These are phyloP conservation scores for Cinclus cinclus DNA, from an alignment of 2,113 vertebrate genomes.

Conservation along the genomic window DNA sequence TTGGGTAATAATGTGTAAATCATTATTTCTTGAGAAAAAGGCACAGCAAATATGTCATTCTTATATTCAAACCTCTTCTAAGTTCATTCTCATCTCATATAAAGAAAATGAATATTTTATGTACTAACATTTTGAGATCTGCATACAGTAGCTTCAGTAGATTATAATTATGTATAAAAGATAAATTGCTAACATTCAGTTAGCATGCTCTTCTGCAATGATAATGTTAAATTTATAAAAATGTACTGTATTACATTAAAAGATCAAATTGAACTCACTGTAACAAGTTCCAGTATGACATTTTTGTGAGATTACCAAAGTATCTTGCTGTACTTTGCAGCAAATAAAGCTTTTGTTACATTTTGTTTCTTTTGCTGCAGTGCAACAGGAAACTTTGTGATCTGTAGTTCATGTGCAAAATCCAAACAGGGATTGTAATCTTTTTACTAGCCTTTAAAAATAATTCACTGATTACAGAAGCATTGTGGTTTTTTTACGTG, in stretches of 20 bases:
- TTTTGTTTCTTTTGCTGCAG: conserved; percentile 62
- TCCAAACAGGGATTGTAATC: conserved; percentile 19
- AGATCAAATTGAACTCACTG: conserved; percentile 67
- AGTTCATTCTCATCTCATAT: conserved; percentile 62
- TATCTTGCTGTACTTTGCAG: conserved; percentile 62
- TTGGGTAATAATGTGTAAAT: conserved; percentile 66
- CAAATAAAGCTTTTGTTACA: not conserved
- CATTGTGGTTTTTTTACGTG: not conserved
- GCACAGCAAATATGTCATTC: conserved; percentile 67
- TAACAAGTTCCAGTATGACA: conserved; percentile 70
- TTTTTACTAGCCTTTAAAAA: conserved; percentile 21
- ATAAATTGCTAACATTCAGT: conserved; percentile 69
- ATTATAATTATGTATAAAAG: conserved; percentile 69
- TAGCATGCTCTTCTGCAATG: conserved; percentile 70
- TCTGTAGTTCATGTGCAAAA: conserved; percentile 61
- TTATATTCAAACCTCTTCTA: conserved; percentile 59
- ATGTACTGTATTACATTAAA: conserved; percentile 74
- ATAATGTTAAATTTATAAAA: conserved; percentile 71
- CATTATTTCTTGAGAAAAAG: conserved; percentile 73
- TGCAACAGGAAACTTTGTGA: conserved; percentile 63
- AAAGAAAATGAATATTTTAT: conserved; percentile 71
- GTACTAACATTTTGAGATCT: conserved; percentile 73
- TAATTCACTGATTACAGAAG: conserved; percentile 29
- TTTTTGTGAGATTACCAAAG: conserved; percentile 59
- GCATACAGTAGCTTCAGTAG: conserved; percentile 69